A percentile compares a stretch with the other conserved stretches of the same genome.
phyloP scores from a whole-genome alignment of 2,888 invertebrate species.

The Andrena chrysosceles region DNA sequence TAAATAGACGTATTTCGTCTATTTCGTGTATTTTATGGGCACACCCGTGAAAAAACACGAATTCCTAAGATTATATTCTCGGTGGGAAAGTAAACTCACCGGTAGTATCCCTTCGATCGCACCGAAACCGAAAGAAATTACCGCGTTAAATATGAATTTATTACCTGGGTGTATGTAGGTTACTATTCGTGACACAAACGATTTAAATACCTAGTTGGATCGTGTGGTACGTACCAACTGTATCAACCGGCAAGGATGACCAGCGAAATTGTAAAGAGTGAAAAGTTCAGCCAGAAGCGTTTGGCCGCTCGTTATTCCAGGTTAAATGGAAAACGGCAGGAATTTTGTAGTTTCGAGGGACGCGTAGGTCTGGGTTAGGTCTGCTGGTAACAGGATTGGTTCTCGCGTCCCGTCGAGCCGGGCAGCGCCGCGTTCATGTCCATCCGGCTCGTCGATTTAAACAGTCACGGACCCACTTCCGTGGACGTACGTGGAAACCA shows the following conservation, averaged over 20 bases:
- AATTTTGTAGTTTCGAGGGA: background rate
- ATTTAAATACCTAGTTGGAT: no score
- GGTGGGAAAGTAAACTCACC: background rate
- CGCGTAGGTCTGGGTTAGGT: background rate
- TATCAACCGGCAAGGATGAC: no score
- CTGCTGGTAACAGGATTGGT: background rate
- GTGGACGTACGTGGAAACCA: constrained; percentile 1
- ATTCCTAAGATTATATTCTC: background rate
- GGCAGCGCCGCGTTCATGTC: background rate
- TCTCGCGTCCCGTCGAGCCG: background rate
- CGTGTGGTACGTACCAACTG: no score
- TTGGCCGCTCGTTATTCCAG: background rate
- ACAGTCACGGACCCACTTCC: background rate
- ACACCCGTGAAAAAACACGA: background rate
- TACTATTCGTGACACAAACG: no score
- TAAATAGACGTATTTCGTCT: background rate
- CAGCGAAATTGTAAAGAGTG: background rate
- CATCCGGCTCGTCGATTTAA: constrained; percentile 16
- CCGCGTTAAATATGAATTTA: background rate
- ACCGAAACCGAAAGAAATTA: no score
- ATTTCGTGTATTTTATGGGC: background rate
- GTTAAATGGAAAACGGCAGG: constrained; percentile 4
- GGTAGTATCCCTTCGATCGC: background rate
- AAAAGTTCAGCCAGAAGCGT: no score
- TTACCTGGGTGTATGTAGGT: background rate